Percentiles rank a stretch among this genome's conserved stretches.
Conservation (phyloP, 2,888 invertebrate genomes). For the Dynastes tityus region DNA sequence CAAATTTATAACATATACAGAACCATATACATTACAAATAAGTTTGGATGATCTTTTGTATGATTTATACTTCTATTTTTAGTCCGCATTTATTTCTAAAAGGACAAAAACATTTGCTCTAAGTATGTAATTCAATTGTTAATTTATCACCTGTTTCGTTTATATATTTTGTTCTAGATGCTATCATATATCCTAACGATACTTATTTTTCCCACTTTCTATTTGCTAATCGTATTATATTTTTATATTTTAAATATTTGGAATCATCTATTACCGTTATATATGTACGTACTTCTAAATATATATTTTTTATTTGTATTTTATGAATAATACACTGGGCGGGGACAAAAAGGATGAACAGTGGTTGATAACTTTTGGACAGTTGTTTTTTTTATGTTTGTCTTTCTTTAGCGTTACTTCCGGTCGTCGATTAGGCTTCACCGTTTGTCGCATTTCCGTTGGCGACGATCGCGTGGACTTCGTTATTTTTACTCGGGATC, state of each 20-base stretch:
- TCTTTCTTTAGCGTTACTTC: constrained; percentile 3
- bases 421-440: constrained; percentile 56
- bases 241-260: too few relatives aligned
- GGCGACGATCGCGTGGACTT: constrained; percentile 54
- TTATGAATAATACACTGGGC: too few relatives aligned
- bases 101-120: background rate
- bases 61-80: background rate
- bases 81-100: background rate
- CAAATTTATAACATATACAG: constrained; percentile 38
- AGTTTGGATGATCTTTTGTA: background rate
- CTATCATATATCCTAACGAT: too few relatives aligned
- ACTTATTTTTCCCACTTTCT: too few relatives aligned
- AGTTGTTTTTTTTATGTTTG: background rate
- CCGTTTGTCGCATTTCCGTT: constrained; percentile 59
- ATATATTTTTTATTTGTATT: too few relatives aligned
- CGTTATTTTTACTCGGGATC: constrained; percentile 51
- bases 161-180: too few relatives aligned
- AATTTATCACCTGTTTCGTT: too few relatives aligned
- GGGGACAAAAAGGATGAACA: too few relatives aligned
- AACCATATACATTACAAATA: constrained; percentile 31
- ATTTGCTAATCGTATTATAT: too few relatives aligned
- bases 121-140: too few relatives aligned
- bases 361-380: constrained; percentile 6
- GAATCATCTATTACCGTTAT: too few relatives aligned
- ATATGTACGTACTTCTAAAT: too few relatives aligned